Percentiles rank a stretch among this genome's conserved stretches.
Evolutionary conservation across 2,113 vertebrate genomes (phyloP).

Genomic region (Jacana jacana): DNA sequence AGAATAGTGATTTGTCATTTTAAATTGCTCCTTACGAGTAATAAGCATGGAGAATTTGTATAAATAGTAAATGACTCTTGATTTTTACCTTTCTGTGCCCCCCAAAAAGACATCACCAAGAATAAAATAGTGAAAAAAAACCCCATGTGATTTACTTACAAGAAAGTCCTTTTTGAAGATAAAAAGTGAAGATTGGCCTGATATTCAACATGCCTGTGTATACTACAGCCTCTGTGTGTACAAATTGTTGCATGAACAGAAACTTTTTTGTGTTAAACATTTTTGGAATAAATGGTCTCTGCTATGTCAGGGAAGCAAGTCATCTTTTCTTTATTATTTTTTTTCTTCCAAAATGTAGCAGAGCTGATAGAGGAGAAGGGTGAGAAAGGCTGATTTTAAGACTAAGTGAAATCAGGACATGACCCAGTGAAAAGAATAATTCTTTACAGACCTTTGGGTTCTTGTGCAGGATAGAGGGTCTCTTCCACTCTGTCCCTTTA

Average conservation of each 20-base stretch:
- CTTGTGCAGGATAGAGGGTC: not conserved
- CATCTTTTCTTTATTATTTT: not conserved
- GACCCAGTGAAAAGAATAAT: not conserved
- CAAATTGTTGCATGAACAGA: not conserved
- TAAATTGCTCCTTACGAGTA: not conserved
- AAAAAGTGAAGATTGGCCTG: not conserved
- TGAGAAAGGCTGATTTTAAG: not conserved
- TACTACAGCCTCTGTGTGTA: not conserved
- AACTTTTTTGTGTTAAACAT: not conserved
- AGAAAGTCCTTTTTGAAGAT: not conserved
- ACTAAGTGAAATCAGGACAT: not conserved
- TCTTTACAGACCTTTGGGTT: not conserved
- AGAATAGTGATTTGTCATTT: slow-evolving; percentile 22
- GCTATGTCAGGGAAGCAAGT: not conserved
- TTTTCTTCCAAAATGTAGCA: not conserved
- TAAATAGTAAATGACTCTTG: not conserved
- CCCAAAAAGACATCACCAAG: not conserved
- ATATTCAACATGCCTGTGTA: not conserved
- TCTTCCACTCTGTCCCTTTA: not conserved
- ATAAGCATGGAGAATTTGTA: not conserved
- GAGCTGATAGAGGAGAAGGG: not conserved
- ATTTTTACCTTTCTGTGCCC: not conserved
- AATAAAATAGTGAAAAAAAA: not conserved
- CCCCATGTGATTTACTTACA: not conserved
- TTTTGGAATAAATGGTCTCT: not conserved